Conservation (phyloP, 64 coral and sea anemone genomes). For the Astreopora myriophthalma region DNA sequence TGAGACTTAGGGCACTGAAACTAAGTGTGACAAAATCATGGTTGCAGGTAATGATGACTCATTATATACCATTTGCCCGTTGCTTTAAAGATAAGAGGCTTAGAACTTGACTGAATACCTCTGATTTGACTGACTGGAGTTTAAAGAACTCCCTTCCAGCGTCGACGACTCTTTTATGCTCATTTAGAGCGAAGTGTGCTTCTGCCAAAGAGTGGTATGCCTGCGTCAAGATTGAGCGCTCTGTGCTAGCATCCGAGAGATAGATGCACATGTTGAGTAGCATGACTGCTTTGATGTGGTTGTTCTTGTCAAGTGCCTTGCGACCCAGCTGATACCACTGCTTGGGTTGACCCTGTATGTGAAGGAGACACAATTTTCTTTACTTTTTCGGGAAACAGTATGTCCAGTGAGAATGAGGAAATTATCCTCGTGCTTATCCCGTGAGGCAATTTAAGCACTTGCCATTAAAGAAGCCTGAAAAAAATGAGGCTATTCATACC, state of each 20-base stretch:
- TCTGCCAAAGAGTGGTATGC: conserved; percentile 10
- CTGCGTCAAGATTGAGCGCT: not conserved
- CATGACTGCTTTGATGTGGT: not conserved
- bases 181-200: not conserved
- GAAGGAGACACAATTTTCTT: not conserved
- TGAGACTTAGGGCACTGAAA: too few species aligned
- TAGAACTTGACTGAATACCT: not conserved
- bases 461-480: too few species aligned
- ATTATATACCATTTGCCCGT: not conserved
- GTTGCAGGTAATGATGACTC: too few species aligned
- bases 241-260: not conserved
- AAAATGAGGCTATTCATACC: too few species aligned
- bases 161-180: not conserved
- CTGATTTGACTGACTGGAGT: not conserved
- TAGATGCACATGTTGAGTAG: conserved; percentile 18
- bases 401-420: too few species aligned
- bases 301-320: not conserved
- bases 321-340: conserved; percentile 30
- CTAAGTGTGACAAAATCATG: too few species aligned
- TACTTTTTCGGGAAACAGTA: not conserved
- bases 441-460: too few species aligned
- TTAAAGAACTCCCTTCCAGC: conserved; percentile 9
- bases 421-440: too few species aligned
- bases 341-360: not conserved
- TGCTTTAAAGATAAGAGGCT: not conserved